Percentiles rank a stretch among this genome's conserved stretches.
Conservation (phyloP, 2,888 invertebrate genomes). For the Xestobium rufovillosum region DNA sequence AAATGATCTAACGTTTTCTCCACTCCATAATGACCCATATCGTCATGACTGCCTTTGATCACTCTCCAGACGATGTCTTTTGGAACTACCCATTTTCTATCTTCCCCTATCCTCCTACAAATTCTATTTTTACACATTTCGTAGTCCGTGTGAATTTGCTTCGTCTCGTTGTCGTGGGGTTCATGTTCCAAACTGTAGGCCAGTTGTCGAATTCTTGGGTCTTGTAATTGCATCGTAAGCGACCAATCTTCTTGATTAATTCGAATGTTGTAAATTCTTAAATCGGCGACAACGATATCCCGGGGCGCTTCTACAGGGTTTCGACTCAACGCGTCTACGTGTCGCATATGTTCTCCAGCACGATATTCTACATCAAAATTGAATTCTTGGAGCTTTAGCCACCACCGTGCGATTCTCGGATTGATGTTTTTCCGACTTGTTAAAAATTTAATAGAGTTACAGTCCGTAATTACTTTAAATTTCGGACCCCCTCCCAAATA, state of each 20-base stretch:
- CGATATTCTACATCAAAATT: neutral
- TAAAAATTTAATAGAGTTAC: neutral
- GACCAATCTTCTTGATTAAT: constrained; percentile 1
- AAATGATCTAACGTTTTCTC: constrained; percentile 20
- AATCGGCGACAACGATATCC: neutral
- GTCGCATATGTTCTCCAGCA: neutral
- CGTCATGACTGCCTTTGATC: constrained; percentile 20
- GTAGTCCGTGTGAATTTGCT: neutral
- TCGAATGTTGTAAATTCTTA: neutral
- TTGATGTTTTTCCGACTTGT: neutral
- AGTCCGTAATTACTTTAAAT: neutral
- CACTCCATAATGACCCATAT: constrained; percentile 19
- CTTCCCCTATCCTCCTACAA: neutral
- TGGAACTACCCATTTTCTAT: constrained; percentile 11
- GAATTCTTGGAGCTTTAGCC: neutral
- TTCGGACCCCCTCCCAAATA: neutral
- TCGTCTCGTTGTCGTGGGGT: neutral
- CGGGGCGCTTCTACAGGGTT: neutral
- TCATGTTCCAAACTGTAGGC: neutral
- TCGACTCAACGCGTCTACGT: neutral
- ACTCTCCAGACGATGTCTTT: constrained; percentile 5
- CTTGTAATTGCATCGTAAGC: constrained; percentile 1
- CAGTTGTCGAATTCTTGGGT: neutral
- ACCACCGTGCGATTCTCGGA: neutral
- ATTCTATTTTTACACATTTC: neutral